These are phyloP conservation scores for Drosophila sordidula DNA, from an alignment of 2,888 invertebrate genomes.

Conservation along the genomic window DNA sequence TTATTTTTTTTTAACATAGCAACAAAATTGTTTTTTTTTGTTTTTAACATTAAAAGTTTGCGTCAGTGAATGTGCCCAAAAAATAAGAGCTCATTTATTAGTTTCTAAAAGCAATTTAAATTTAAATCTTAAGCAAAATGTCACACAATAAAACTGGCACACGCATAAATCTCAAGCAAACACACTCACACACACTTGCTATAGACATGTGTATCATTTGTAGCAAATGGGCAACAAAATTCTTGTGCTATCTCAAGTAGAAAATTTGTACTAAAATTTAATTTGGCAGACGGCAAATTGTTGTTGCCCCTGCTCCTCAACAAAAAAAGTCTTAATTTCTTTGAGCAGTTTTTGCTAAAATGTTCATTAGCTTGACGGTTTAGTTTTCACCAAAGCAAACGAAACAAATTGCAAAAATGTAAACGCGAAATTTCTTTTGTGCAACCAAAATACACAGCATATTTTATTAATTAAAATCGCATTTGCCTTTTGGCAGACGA, in stretches of 20 bases:
- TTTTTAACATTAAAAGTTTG: slow-evolving; percentile 24
- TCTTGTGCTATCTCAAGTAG: slow-evolving; percentile 71
- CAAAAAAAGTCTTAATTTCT: slow-evolving; percentile 5
- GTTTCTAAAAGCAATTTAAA: slow-evolving; percentile 59
- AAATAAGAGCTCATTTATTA: slow-evolving; percentile 58
- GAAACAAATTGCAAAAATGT: slow-evolving; percentile 52
- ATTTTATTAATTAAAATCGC: slow-evolving; percentile 80
- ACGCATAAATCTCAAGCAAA: slow-evolving; percentile 73
- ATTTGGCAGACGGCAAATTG: slow-evolving; percentile 42
- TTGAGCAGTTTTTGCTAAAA: slow-evolving; percentile 9
- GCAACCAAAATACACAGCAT: slow-evolving; percentile 72
- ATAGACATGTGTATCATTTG: slow-evolving; percentile 27
- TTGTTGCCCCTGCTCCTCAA: slow-evolving; percentile 17
- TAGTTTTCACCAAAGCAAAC: slow-evolving; percentile 38
- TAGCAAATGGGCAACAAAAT: slow-evolving; percentile 62
- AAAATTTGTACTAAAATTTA: slow-evolving; percentile 59
- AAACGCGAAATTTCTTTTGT: slow-evolving; percentile 73
- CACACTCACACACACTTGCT: slow-evolving; percentile 20
- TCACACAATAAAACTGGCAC: slow-evolving; percentile 72
- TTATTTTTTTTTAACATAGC: slow-evolving; percentile 17
- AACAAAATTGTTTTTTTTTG: slow-evolving; percentile 19
- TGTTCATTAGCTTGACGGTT: slow-evolving; percentile 68
- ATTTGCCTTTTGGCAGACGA: slow-evolving; percentile 69
- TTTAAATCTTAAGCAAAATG: slow-evolving; percentile 47
- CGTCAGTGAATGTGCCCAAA: slow-evolving; percentile 22